Base-by-base conservation (phyloP, 2,113 vertebrate genomes). In the Camelus dromedarius region DNA sequence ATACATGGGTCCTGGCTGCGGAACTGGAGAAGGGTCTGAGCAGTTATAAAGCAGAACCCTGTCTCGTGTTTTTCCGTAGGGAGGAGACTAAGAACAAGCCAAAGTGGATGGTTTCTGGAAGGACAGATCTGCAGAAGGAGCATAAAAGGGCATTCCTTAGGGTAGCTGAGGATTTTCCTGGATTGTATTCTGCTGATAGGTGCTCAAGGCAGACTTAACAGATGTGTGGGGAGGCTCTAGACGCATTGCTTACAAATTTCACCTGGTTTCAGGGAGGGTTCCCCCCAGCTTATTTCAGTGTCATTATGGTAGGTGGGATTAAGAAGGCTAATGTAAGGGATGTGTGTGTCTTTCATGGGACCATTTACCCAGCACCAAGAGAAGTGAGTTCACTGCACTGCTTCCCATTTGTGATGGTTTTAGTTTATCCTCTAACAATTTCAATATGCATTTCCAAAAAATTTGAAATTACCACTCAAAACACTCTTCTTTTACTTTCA, bases 401-500 rank as follows among this genome's bases (percentile, higher is more conserved):
- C 50, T 89, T 92, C 28, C 18, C 26, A 77, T 76, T 48, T 52
- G 26, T 70, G 5, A 89, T 38, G 3, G 54, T 67, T 92, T 97
- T 56, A 50, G 7, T 62, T 70, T 48, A 46, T 58, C 28, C 56
- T 82, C 50, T 87, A 60, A 69, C 62, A 92, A 75, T 60, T 77
- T 87, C 54, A 91, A 69, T 28, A 73, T 8, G 1, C 60, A 72
- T 66, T 91, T 95, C 60, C 4, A 30, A 93, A 86, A 69, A 26
- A 0, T 8, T 66, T 89, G 66, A 94, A 70, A 92, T 22, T 35
- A 28, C 5, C 24, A 42, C 42, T 92, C 50, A 83, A 16, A n/a
- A 79, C 56, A 93, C 5, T 60, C 24, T 89, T 94, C 48, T 58
- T 95, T 95, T 60, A 95, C 30, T 94, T 94, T 91, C 69, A 46